Base-by-base conservation (phyloP, 1,140 invertebrate species). In the Bombyx mandarina region DNA sequence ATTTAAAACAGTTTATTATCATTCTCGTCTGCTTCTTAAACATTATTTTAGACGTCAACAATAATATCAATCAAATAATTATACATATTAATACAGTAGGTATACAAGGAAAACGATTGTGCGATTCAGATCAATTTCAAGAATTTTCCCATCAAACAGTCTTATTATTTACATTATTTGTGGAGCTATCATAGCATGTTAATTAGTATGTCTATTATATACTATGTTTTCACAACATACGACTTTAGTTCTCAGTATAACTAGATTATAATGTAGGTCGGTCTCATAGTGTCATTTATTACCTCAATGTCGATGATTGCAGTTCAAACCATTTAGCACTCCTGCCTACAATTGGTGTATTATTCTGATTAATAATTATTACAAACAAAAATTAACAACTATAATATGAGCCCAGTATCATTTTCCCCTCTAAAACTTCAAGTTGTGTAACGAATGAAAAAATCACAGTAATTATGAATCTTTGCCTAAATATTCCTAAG, bases 51-150 rank as follows among this genome's bases (percentile, higher is more conserved):
- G 66, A 73, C 71, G 71, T 67, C 68, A 67, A 69, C 68, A 75
- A 64, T 64, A 52, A 65, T 60, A 65, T 66, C 60, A 51, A 62
- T 58, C 43, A 43, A 54, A 9, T 45, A 18, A 18, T 51, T 44
- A 45, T 43, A 7, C 44, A 44, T 56, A 56, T 65, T 68, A 67
- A 53, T 60, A 58, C 56, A 64, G 53, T 54, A 62, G 61, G 47
- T 62, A 69, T 64, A 71, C 58, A 65, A 69, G 65, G 65, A 67
- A 67, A 66, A 56, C 43, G 71, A 70, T 77, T 77, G 75, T 77
- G 75, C 75, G 73, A 73, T 71, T 63, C 63, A 64, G 67, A 69
- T 57, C 67, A 66, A 57, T 52, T 55, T 66, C 62, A 63, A 68
- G 52, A 67, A 61, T 60, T 69, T 52, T 68, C 66, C 59, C 63